These are phyloP conservation scores for Ochropleura plecta DNA, from an alignment of 2,888 invertebrate species.

Conservation along the genomic window DNA sequence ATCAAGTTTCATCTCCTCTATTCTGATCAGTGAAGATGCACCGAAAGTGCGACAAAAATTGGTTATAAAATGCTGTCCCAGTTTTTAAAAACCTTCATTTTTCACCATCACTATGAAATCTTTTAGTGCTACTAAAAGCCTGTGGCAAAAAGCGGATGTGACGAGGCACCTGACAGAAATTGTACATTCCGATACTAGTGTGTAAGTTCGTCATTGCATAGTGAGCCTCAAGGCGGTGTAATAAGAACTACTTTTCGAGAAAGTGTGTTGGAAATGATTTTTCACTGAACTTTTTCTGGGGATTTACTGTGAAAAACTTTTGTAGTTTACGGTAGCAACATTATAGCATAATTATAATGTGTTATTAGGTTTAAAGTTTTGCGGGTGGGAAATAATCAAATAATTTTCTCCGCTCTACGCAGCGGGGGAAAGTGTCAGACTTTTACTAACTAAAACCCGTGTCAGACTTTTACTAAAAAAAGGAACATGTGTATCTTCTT, in stretches of 20 bases:
- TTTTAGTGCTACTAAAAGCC: conserved; percentile 42
- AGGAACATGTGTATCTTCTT: too few species aligned
- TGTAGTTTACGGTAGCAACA: too few species aligned
- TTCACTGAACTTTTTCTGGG: neutral
- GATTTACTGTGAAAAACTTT: neutral
- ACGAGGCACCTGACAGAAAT: conserved; percentile 5
- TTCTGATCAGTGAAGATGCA: neutral
- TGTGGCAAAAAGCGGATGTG: conserved; percentile 24
- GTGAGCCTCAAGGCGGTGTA: neutral
- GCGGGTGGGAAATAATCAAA: too few species aligned
- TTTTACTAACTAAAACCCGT: too few species aligned
- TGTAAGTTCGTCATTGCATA: neutral
- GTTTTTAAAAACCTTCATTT: conserved; percentile 26
- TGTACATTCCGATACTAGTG: conserved; percentile 2
- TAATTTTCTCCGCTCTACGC: too few species aligned
- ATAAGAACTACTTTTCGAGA: neutral
- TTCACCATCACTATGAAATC: conserved; percentile 19
- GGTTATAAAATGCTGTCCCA: neutral
- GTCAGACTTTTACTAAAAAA: too few species aligned
- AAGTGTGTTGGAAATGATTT: conserved; percentile 7
- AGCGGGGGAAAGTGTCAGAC: too few species aligned
- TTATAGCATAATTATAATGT: too few species aligned
- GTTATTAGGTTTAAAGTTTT: too few species aligned
- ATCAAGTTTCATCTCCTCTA: neutral
- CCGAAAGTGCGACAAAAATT: neutral